phyloP scores from a whole-genome alignment of 2,888 invertebrate genomes.

The Hybos culiciformis region DNA sequence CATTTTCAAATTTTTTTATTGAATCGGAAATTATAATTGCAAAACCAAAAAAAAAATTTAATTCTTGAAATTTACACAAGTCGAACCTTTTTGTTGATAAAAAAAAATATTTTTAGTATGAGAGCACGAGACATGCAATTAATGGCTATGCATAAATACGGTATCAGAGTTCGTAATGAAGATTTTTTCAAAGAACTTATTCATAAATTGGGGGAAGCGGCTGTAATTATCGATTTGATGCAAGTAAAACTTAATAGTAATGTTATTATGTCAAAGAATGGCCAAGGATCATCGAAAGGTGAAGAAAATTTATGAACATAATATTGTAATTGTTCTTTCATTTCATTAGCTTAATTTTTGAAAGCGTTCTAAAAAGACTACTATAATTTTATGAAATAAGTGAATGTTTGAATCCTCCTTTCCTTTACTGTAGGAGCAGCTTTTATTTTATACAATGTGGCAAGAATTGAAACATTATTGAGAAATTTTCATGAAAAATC shows the following conservation, averaged over 20 bases:
- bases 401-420: too few relatives aligned
- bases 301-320: not conserved
- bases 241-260: slow-evolving; percentile 48
- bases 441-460: slow-evolving; percentile 67
- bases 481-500: slow-evolving; percentile 48
- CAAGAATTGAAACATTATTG: slow-evolving; percentile 52
- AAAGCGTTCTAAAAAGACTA: too few relatives aligned
- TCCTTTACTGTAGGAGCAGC: too few relatives aligned
- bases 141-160: slow-evolving; percentile 55
- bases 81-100: not conserved
- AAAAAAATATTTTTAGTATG: slow-evolving; percentile 38
- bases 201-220: slow-evolving; percentile 48
- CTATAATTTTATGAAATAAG: too few relatives aligned
- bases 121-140: slow-evolving; percentile 48
- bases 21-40: not conserved
- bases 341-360: too few relatives aligned
- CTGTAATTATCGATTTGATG: slow-evolving; percentile 52
- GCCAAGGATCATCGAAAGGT: slow-evolving; percentile 28
- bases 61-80: slow-evolving; percentile 13
- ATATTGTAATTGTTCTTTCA: too few relatives aligned
- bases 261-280: slow-evolving; percentile 37
- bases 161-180: slow-evolving; percentile 38
- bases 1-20: not conserved
- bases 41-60: not conserved
- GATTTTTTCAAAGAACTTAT: slow-evolving; percentile 42